Percentiles rank a stretch among this genome's conserved stretches.
phyloP scores from a whole-genome alignment of 2,113 vertebrate species.

The Procavia capensis region DNA sequence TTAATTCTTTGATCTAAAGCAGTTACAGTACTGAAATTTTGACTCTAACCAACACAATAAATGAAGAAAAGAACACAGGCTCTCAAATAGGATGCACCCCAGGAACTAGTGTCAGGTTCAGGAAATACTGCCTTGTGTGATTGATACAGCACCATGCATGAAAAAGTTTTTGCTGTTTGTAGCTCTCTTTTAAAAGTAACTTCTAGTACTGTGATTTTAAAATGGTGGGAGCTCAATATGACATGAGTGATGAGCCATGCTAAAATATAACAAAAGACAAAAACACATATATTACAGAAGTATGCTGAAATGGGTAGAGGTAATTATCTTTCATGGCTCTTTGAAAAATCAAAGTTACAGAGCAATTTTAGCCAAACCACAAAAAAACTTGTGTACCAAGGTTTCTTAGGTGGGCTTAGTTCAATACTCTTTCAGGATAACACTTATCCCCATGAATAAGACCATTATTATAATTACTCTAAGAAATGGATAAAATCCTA shows the following conservation, averaged over 20 bases:
- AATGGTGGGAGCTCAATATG: neutral
- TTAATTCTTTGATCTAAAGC: slow-evolving; percentile 32
- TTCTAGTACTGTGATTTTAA: slow-evolving; percentile 16
- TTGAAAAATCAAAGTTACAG: neutral
- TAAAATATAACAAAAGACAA: slow-evolving; percentile 36
- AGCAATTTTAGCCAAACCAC: slow-evolving; percentile 10
- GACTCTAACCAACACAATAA: neutral
- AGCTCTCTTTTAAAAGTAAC: neutral
- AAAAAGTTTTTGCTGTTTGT: neutral
- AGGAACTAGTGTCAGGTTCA: neutral
- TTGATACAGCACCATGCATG: neutral
- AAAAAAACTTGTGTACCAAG: neutral
- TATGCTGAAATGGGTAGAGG: slow-evolving; percentile 8
- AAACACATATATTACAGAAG: neutral
- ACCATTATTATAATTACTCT: neutral
- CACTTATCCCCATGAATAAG: neutral
- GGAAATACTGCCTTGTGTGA: neutral
- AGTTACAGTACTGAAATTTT: neutral
- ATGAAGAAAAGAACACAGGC: neutral
- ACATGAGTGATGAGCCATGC: neutral
- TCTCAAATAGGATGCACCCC: neutral
- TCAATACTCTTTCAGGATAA: neutral
- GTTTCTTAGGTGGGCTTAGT: neutral
- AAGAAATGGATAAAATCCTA: neutral
- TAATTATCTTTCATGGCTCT: neutral